Evolutionary conservation across 2,888 invertebrate genomes (phyloP), one percentile per base, ranked within the genome.

Genomic region (Lomographa bimaculata): DNA sequence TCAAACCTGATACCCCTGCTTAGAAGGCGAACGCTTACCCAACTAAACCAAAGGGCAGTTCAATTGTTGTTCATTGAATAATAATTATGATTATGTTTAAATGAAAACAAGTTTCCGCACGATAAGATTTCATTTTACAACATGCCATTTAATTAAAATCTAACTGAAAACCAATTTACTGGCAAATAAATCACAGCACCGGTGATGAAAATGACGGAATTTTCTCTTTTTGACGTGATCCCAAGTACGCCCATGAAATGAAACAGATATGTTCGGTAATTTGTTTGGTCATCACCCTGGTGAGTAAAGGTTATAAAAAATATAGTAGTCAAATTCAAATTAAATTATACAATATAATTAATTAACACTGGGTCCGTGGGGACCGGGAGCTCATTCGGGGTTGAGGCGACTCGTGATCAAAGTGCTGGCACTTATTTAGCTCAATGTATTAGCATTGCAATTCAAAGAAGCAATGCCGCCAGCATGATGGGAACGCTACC

Each of bases 191-290:
- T 53, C 60, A 65, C 57, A 60, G 44, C 44, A 51, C 34, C 46
- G 36, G 57, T 60, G 59, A 44, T 50, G 60, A 35, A 38, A 23
- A 43, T 43, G 36, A 65, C 63, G 52, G 48, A 54, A 61, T 63
- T 58, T 64, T 60, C 52, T 53, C 46, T 45, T 47, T 50, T 42
- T 24, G 53, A 60, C 60, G 57, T 59, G 19, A 48, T 49, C 42
- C 46, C 60, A 63, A 66, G 51, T 64, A 58, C 63, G 43, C 42
- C 60, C 51, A 75, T 79, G 79, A 78, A 71, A 82, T 85, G 83
- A 79, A 66, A 71, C 58, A 57, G 41, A 57, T 67, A 64, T 73
- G 68, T 54, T 33, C 61, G 19, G 44, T 70, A 41, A 27, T 81
- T 54, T 70, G 50, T 60, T 57, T 79, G 32, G 50, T 61, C 29